Evolutionary conservation across 2,888 invertebrate genomes (phyloP), one percentile per base, ranked within the genome.

Genomic region (Leucophenga montana): DNA sequence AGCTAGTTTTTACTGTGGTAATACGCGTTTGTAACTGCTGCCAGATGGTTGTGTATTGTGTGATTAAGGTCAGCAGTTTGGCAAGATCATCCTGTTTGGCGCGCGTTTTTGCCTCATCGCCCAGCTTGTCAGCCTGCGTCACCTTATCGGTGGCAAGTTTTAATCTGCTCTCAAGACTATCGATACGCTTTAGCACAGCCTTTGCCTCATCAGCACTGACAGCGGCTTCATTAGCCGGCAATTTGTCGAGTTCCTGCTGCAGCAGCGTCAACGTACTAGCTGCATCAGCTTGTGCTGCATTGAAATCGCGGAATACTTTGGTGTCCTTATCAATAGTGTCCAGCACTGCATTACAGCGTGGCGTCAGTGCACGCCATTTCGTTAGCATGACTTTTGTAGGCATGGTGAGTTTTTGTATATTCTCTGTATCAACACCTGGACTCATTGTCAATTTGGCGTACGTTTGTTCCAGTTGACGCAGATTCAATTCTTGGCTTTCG

Each of bases 251-350:
- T 48, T 92, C 90, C 0, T 93, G 93, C 78, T 95, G 94, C 0
- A 94, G 91, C 77, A 92, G 92, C 0, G 93, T 93, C 22, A 95
- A 87, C 2, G 92, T 92, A 13, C 94, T 91, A 8, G 95, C 91
- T 0, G 94, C 93, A 39, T 91, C 91, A 4, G 93, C 92, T 71
- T 95, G 95, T 14, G 93, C 93, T 2, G 92, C 90, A 14, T 92
- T 91, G 80, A 95, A 94, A 78, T 93, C 93, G 1, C 92, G 90
- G 78, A 92, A 93, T 0, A 91, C 89, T 72, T 92, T 91, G 56
- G 91, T 89, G 69, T 92, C 92, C 69, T 89, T 90, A 75, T 91
- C 90, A 1, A 93, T 87, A 0, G 90, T 90, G 1, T 92, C 91
- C 11, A 91, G 80, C 0, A 94, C 90, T 0, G 91, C 90, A 69